Percentiles rank a stretch among this genome's conserved stretches.
These are phyloP conservation scores for Myotis davidii DNA, from an alignment of 2,113 vertebrate species.

Conservation along the genomic window DNA sequence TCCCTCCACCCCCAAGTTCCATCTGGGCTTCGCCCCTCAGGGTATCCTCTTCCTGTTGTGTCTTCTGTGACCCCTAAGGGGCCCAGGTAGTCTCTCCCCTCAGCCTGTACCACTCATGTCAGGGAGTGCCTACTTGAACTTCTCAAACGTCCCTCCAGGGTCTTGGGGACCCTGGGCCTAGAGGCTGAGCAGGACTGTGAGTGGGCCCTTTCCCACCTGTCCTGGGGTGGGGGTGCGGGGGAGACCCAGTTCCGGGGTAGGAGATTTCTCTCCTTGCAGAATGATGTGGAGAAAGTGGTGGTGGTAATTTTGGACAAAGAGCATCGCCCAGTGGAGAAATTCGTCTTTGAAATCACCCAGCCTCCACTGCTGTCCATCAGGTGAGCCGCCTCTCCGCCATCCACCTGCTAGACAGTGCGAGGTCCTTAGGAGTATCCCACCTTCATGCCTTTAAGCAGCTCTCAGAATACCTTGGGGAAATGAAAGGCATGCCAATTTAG, in stretches of 20 bases:
- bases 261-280: conserved; percentile 84
- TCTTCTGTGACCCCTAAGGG: background rate
- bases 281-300: conserved; percentile 97
- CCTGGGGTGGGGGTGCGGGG: background rate
- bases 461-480: background rate
- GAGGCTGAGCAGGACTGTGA: background rate
- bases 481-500: background rate
- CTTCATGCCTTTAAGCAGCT: background rate
- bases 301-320: conserved; percentile 99
- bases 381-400: conserved; percentile 77
- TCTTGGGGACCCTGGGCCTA: background rate
- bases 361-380: conserved; percentile 95
- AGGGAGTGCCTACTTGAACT: background rate
- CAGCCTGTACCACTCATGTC: background rate
- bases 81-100: background rate
- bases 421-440: background rate
- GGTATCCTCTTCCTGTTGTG: background rate
- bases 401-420: background rate
- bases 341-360: conserved; percentile 98
- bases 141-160: background rate
- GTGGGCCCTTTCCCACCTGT: background rate
- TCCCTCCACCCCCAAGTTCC: background rate
- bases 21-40: background rate
- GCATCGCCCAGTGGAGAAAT: conserved; percentile 98
- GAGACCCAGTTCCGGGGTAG: background rate